Evolutionary conservation across 1,140 invertebrate genomes (phyloP), one percentile per base, ranked within the genome.

Genomic region (Stegodyphus mimosarum): DNA sequence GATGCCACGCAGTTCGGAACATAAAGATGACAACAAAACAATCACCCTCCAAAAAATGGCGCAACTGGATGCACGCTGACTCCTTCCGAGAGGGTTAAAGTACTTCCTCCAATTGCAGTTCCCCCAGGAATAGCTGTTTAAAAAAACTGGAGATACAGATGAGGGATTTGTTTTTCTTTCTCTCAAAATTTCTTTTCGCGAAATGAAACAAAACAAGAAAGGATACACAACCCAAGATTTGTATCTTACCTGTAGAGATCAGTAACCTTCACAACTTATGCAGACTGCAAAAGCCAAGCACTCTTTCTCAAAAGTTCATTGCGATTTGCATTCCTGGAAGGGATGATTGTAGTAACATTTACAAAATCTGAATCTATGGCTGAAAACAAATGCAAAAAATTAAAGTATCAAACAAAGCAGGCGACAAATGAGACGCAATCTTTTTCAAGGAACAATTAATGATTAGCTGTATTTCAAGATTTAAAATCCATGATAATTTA

Each of bases 21-120:
- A 66, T 33, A 64, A 70, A 17, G 66, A 81, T 81, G 79, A 81
- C 70, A 81, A 81, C 79, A 81, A 73, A 74, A 74, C 13, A 55
- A 48, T 49, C 10, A 72, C 10, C 52, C 67, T 18, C 11, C 33
- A 78, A 52, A 15, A 71, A 60, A 13, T 71, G 18, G 10, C 18
- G 67, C 17, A 80, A 18, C 15, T 51, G 50, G 18, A 63, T 67
- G 6, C 66, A 52, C 50, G 48, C 17, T 17, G 69, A 67, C 11
- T 69, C 18, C 67, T 49, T n/a, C 4, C 48, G 70, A 33, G 33
- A 81, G 79, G 79, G 79, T 81, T 81, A 81, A 81, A 64, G 79
- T 18, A 81, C 79, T 81, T 50, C 33, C 33, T 33, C 3, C 33
- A 33, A 33, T 33, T 33, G 33, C 33, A 33, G 69, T 71, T 33